Conservation (phyloP, 2,797 vertebrate genomes). For the Myotis pilosus region DNA sequence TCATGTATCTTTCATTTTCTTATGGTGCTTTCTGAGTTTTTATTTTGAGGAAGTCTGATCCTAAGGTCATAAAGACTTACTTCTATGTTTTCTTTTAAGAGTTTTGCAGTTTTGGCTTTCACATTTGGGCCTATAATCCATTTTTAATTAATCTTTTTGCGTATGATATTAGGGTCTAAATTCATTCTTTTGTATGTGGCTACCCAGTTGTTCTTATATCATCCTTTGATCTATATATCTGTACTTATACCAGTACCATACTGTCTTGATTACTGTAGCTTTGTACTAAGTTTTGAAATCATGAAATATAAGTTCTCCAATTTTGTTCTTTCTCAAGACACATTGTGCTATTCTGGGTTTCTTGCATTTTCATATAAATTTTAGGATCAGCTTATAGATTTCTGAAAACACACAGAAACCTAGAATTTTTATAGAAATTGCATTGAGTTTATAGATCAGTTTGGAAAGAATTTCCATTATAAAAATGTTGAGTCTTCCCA, state of each 20-base stretch:
- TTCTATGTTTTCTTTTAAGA: background rate
- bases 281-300: slow-evolving; percentile 38
- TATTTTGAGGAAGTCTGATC: background rate
- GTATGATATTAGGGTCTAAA: background rate
- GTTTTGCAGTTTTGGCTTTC: background rate
- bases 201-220: background rate
- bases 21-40: background rate
- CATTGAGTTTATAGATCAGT: background rate
- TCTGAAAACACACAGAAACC: background rate
- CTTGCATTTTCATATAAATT: slow-evolving; percentile 20
- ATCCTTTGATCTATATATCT: background rate
- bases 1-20: background rate
- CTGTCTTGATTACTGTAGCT: background rate
- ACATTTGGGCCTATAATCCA: background rate
- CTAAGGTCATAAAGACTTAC: slow-evolving; percentile 2
- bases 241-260: background rate
- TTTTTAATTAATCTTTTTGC: background rate
- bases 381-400: background rate
- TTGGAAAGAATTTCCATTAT: slow-evolving; percentile 3
- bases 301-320: background rate
- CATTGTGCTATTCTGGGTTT: background rate
- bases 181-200: background rate
- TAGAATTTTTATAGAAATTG: background rate
- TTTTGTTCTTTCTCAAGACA: background rate
- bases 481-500: background rate